Percentiles rank a stretch among this genome's conserved stretches.
Conservation (phyloP, 1,140 invertebrate genomes). For the Rhynchophorus ferrugineus region DNA sequence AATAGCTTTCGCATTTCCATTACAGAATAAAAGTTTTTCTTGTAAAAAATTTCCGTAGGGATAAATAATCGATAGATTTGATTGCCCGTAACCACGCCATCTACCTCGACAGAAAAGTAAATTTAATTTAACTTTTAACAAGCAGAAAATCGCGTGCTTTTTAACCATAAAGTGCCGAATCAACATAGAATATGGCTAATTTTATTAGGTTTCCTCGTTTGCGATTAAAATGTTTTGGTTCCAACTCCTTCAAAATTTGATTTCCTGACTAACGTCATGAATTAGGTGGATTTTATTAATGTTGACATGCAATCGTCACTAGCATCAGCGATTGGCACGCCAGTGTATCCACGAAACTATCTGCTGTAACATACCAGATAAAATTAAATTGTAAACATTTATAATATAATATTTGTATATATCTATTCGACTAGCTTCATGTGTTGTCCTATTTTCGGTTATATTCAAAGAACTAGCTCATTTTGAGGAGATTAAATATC, state of each 20-base stretch:
- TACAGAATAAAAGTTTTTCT: background rate
- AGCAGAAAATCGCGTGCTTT: constrained; percentile 17
- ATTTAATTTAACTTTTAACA: constrained; percentile 25
- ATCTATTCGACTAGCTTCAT: too few relatives aligned
- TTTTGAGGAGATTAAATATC: too few relatives aligned
- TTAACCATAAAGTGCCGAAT: constrained; percentile 16
- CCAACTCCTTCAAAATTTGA: constrained; percentile 15
- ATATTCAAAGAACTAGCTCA: too few relatives aligned
- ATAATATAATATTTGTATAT: too few relatives aligned
- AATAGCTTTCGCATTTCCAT: background rate
- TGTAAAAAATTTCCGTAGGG: background rate
- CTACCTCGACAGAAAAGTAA: constrained; percentile 14
- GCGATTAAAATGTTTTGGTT: constrained; percentile 20
- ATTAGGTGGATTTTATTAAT: constrained; percentile 24
- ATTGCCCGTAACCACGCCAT: background rate
- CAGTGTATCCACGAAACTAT: background rate
- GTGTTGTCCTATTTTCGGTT: too few relatives aligned
- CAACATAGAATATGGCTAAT: constrained; percentile 22
- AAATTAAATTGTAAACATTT: too few relatives aligned
- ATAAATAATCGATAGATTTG: background rate
- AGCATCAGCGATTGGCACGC: constrained; percentile 3
- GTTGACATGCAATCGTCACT: constrained; percentile 17
- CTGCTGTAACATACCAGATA: too few relatives aligned
- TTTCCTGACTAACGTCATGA: constrained; percentile 16
- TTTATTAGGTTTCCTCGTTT: constrained; percentile 28